phyloP scores from a whole-genome alignment of 2,797 vertebrate genomes.

The Esox lucius region DNA sequence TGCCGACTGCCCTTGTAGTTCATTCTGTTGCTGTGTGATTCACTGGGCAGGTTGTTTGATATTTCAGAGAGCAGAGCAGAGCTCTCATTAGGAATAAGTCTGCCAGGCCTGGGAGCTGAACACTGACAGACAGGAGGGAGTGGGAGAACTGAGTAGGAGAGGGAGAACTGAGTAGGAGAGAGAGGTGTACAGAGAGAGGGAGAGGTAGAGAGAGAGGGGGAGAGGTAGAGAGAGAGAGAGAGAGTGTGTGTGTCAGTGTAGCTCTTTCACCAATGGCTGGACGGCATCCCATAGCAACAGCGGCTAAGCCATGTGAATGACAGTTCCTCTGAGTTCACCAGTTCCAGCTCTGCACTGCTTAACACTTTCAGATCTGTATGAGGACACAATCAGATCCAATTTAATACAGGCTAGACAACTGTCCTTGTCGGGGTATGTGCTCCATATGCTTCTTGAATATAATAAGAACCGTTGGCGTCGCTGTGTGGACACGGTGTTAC shows the following conservation, averaged over 20 bases:
- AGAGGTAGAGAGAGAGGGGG: constrained; percentile 21
- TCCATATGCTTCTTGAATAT: not conserved
- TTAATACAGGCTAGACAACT: not conserved
- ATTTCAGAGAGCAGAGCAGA: constrained; percentile 35
- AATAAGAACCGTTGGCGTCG: not conserved
- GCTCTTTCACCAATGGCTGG: constrained; percentile 54
- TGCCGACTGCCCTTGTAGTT: constrained; percentile 38
- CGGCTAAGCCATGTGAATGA: constrained; percentile 73
- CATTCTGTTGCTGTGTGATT: constrained; percentile 48
- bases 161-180: constrained; percentile 10
- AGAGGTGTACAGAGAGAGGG: constrained; percentile 5
- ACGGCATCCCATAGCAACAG: constrained; percentile 81
- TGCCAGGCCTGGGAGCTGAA: not conserved
- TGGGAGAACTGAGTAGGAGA: not conserved
- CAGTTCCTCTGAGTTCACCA: constrained; percentile 72
- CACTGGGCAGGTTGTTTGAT: constrained; percentile 48
- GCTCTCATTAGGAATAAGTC: constrained; percentile 55
- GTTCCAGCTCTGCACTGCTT: constrained; percentile 49
- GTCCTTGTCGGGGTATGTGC: not conserved
- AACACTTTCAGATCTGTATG: constrained; percentile 64
- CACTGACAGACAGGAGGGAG: constrained; percentile 16
- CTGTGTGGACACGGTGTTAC: not conserved
- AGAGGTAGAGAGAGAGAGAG: constrained; percentile 4
- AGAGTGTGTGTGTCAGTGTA: not conserved
- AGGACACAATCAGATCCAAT: constrained; percentile 24